A percentile compares a stretch with the other conserved stretches of the same genome.
Evolutionary conservation across 2,797 vertebrate species (phyloP).

Genomic region (Siniperca obscura): DNA sequence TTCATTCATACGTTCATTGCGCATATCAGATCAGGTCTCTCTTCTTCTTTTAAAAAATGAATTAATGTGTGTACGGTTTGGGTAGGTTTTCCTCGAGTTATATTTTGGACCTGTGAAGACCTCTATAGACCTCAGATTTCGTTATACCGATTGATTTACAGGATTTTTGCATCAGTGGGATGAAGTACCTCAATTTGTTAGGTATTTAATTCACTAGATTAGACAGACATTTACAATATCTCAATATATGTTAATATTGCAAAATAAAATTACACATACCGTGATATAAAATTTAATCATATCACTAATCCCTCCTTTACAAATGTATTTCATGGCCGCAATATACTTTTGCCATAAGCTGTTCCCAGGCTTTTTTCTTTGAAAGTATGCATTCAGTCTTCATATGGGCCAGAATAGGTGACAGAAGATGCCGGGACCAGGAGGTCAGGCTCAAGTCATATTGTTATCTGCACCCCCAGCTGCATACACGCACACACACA

Average conservation of each 20-base stretch:
- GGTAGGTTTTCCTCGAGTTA: too few species aligned
- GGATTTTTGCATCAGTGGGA: not conserved
- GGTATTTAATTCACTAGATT: not conserved
- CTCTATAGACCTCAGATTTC: not conserved
- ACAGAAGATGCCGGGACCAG: constrained; percentile 10
- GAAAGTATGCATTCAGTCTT: not conserved
- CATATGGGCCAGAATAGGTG: constrained; percentile 18
- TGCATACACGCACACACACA: not conserved
- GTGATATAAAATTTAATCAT: too few species aligned
- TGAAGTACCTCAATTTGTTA: not conserved
- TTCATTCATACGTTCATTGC: too few species aligned
- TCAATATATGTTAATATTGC: not conserved
- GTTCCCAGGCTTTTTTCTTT: not conserved
- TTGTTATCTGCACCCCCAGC: constrained; percentile 27
- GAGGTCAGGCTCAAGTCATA: constrained; percentile 41
- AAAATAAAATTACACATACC: not conserved
- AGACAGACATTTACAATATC: not conserved
- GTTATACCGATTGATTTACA: not conserved
- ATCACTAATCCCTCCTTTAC: not conserved
- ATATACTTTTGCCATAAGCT: not conserved
- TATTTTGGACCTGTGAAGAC: too few species aligned
- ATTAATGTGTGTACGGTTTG: too few species aligned
- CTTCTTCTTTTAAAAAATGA: not conserved
- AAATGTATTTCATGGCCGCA: not conserved
- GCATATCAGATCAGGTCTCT: not conserved